Evolutionary conservation across 2,797 vertebrate species (phyloP).

Genomic region (Pipistrellus nathusii): DNA sequence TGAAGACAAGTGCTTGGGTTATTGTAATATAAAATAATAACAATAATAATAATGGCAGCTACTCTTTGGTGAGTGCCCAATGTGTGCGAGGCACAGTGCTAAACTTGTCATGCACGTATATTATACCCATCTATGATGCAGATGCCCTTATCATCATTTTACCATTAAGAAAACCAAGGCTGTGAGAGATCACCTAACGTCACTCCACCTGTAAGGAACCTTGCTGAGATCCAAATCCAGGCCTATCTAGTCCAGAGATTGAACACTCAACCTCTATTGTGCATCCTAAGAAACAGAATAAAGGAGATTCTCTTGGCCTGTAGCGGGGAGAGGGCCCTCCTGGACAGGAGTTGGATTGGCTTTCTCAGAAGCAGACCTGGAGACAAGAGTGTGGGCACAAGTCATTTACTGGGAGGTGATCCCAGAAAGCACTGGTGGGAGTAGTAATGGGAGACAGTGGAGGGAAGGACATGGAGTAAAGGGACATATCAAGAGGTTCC

Average conservation of each 20-base stretch:
- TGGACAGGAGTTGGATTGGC: background rate
- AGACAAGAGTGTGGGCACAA: background rate
- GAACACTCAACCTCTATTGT: background rate
- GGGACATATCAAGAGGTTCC: rapidly evolving
- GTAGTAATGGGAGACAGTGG: background rate
- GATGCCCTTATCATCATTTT: background rate
- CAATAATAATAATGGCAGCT: background rate
- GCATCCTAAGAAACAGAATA: background rate
- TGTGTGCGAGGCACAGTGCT: background rate
- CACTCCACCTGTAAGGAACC: background rate
- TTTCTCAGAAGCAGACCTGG: background rate
- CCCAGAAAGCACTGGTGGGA: background rate
- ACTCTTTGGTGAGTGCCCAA: background rate
- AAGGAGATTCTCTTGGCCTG: background rate
- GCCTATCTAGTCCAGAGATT: background rate
- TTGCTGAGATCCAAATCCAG: background rate
- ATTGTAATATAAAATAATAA: background rate
- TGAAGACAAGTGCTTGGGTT: background rate
- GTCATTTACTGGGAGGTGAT: background rate
- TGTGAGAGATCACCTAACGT: background rate
- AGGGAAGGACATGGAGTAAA: background rate
- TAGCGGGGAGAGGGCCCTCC: background rate
- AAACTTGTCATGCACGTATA: rapidly evolving
- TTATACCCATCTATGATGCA: background rate
- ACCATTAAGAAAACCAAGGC: background rate